phyloP scores from a whole-genome alignment of 2,113 vertebrate genomes.

The Colius striatus region DNA sequence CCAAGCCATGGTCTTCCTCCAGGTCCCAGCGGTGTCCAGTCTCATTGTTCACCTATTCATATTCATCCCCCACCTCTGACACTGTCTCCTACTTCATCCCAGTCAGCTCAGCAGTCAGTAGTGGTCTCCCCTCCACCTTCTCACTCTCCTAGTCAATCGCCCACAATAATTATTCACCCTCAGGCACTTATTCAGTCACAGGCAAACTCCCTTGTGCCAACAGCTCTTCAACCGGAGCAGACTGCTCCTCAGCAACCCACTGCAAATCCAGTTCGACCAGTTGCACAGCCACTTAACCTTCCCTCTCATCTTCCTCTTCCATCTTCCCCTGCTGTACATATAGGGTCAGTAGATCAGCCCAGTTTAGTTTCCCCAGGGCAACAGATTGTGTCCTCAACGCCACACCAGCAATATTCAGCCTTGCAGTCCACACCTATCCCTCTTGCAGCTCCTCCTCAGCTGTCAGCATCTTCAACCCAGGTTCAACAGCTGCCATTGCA shows the following conservation, averaged over 20 bases:
- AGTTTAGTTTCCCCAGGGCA: constrained; percentile 71
- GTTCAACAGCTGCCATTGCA: constrained; percentile 85
- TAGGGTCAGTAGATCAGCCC: constrained; percentile 78
- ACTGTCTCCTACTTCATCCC: constrained; percentile 74
- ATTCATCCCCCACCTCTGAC: constrained; percentile 69
- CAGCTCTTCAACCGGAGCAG: constrained; percentile 78
- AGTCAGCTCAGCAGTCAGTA: constrained; percentile 79
- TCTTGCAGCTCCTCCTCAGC: constrained; percentile 79
- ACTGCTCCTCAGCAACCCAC: constrained; percentile 58
- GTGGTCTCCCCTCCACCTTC: constrained; percentile 83
- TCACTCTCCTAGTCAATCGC: constrained; percentile 83
- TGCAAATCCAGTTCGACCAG: constrained; percentile 52
- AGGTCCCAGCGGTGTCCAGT: constrained; percentile 63
- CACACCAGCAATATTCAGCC: constrained; percentile 76
- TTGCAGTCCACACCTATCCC: constrained; percentile 76
- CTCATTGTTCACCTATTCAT: constrained; percentile 79
- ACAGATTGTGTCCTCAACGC: constrained; percentile 71
- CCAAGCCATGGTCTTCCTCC: constrained; percentile 78
- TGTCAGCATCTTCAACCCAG: constrained; percentile 80
- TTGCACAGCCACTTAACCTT: constrained; percentile 66
- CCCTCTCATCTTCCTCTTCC: constrained; percentile 75
- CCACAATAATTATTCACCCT: constrained; percentile 83
- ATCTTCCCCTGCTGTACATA: constrained; percentile 73
- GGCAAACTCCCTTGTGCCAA: constrained; percentile 82
- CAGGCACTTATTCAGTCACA: constrained; percentile 79